A percentile compares a stretch with the other conserved stretches of the same genome.
These are phyloP conservation scores for Tholera decimalis DNA, from an alignment of 2,888 invertebrate genomes.

Conservation along the genomic window DNA sequence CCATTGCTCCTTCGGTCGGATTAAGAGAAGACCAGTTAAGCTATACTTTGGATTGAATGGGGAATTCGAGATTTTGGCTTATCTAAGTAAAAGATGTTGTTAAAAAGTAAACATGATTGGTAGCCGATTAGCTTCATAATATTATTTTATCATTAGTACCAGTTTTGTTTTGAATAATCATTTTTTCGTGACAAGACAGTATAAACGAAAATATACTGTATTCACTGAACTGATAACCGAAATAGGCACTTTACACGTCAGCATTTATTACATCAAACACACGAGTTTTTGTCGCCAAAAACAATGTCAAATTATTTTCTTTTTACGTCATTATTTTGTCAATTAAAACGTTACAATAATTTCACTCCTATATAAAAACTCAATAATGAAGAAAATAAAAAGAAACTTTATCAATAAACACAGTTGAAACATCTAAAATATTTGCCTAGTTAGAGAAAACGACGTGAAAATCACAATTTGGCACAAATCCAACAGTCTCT, in stretches of 20 bases:
- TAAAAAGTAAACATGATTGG: neutral
- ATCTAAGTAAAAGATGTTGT: neutral
- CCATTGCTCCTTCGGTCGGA: too few relatives aligned
- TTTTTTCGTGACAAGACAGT: too few relatives aligned
- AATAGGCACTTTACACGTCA: neutral
- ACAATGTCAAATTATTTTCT: neutral
- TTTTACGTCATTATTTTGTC: neutral
- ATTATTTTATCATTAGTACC: too few relatives aligned
- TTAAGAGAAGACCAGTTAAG: neutral
- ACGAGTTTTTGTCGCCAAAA: neutral
- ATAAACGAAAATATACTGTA: neutral
- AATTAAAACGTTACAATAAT: neutral
- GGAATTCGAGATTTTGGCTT: neutral
- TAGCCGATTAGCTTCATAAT: neutral
- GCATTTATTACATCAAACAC: conserved; percentile 1
- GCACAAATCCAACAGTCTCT: conserved; percentile 28
- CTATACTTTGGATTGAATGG: neutral
- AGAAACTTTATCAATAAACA: conserved; percentile 3
- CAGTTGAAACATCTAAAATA: conserved; percentile 12
- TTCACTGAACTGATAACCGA: neutral
- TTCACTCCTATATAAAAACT: neutral
- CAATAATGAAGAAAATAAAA: conserved; percentile 1
- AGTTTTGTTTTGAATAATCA: neutral
- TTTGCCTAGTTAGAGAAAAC: conserved; percentile 7
- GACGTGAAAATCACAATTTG: conserved; percentile 38